These are phyloP conservation scores for Calyptommatus sinebrachiatus DNA, from an alignment of 2,113 vertebrate genomes.

Conservation along the genomic window DNA sequence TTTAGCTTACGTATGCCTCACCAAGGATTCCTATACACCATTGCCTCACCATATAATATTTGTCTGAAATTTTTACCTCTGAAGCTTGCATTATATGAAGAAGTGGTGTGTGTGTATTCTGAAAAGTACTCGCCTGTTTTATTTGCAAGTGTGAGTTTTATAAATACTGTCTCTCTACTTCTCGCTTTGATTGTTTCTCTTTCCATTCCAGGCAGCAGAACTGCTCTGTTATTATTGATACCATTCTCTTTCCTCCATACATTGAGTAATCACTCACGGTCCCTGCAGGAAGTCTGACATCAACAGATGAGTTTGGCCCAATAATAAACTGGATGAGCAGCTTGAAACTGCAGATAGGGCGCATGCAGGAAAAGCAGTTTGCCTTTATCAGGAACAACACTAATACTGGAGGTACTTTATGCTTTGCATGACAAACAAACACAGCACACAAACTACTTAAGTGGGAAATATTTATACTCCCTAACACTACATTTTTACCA, in stretches of 20 bases:
- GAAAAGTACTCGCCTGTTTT: not conserved
- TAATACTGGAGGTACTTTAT: not conserved
- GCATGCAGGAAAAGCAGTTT: not conserved
- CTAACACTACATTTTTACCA: too few relatives aligned
- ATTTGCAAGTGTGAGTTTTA: accelerated
- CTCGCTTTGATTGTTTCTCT: constrained; percentile 5
- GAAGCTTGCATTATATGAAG: not conserved
- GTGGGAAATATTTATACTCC: not conserved
- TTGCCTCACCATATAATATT: not conserved
- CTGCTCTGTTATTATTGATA: not conserved
- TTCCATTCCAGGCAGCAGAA: not conserved
- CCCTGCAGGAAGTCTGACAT: not conserved
- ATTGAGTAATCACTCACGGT: constrained; percentile 9
- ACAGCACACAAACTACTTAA: not conserved
- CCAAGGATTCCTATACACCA: not conserved
- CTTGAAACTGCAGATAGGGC: constrained; percentile 31
- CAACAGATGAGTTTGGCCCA: constrained; percentile 25
- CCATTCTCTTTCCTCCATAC: not conserved
- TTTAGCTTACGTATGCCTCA: too few relatives aligned
- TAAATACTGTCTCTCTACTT: not conserved
- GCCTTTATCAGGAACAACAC: constrained; percentile 9
- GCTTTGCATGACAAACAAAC: not conserved
- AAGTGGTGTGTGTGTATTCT: constrained; percentile 1
- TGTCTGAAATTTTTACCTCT: not conserved
- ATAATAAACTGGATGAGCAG: not conserved